Conservation (phyloP, 2,888 invertebrate genomes). For the Incurvaria masculella region DNA sequence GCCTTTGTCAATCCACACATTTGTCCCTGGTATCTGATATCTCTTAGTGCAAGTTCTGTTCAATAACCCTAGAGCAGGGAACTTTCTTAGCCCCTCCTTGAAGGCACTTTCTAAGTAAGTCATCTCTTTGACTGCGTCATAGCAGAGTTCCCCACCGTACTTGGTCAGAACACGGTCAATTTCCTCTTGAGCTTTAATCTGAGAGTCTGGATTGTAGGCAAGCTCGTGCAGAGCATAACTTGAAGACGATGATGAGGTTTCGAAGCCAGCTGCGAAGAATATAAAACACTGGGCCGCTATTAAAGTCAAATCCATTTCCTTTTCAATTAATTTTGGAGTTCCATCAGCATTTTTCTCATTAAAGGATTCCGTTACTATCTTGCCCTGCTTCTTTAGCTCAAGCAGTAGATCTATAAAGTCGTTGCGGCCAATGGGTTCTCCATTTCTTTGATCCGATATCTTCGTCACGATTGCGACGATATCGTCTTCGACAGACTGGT, state of each 20-base stretch:
- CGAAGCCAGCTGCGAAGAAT: conserved; percentile 50
- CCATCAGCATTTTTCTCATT: conserved; percentile 22
- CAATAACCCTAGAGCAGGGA: conserved; percentile 30
- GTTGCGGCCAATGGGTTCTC: neutral
- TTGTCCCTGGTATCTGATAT: conserved; percentile 13
- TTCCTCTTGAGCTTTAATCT: conserved; percentile 35
- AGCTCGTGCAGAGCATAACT: conserved; percentile 43
- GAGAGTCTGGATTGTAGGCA: conserved; percentile 37
- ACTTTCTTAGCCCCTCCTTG: conserved; percentile 37
- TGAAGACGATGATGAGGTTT: conserved; percentile 44
- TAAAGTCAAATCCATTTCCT: conserved; percentile 24
- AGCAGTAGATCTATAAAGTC: conserved; percentile 17
- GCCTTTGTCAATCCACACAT: conserved; percentile 12
- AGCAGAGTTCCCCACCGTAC: conserved; percentile 32
- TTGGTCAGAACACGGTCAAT: conserved; percentile 27
- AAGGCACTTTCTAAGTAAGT: conserved; percentile 41
- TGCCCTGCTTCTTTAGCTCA: conserved; percentile 10
- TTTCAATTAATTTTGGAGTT: conserved; percentile 16
- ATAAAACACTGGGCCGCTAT: conserved; percentile 40
- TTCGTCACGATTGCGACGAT: neutral
- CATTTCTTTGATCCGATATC: neutral
- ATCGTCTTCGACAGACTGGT: conserved; percentile 3
- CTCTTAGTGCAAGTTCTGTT: conserved; percentile 21
- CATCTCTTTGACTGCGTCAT: conserved; percentile 42
- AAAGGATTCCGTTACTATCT: neutral